phyloP scores from a whole-genome alignment of 2,797 vertebrate species.

The Pangasius sanitwongsei region DNA sequence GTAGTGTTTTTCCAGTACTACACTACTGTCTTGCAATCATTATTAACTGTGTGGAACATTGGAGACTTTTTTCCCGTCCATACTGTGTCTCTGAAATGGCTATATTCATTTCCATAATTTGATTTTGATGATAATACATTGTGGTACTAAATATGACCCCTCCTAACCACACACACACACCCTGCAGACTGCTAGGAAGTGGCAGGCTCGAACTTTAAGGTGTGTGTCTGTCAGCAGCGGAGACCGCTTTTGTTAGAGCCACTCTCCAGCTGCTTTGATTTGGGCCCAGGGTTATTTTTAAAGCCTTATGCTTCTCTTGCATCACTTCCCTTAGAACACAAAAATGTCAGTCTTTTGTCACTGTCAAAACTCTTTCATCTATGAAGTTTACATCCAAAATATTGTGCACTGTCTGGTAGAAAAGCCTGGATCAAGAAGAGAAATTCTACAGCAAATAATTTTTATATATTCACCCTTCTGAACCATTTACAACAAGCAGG shows the following conservation, averaged over 20 bases:
- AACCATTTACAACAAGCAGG: neutral
- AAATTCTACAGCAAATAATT: neutral
- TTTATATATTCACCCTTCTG: too few relatives aligned
- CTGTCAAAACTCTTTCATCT: neutral
- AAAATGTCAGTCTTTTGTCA: slow-evolving; percentile 57
- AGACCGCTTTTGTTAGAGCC: slow-evolving; percentile 44
- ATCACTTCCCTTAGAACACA: slow-evolving; percentile 66
- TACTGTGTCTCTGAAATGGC: neutral
- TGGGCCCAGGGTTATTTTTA: slow-evolving; percentile 62
- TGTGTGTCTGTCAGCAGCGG: slow-evolving; percentile 66
- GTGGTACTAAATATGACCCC: slow-evolving; percentile 3
- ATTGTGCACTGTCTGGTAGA: neutral
- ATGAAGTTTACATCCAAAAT: slow-evolving; percentile 43
- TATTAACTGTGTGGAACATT: neutral
- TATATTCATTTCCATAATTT: neutral
- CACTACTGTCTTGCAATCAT: neutral
- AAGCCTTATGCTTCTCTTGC: slow-evolving; percentile 58
- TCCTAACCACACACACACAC: neutral
- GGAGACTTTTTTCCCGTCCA: neutral
- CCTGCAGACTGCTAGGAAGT: slow-evolving; percentile 45
- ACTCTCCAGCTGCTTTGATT: slow-evolving; percentile 66
- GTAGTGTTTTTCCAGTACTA: neutral
- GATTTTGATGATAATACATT: neutral
- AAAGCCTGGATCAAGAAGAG: neutral
- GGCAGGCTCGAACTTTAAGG: slow-evolving; percentile 40